A percentile compares a stretch with the other conserved stretches of the same genome.
phyloP scores from a whole-genome alignment of 2,113 vertebrate species.

The Emydura subglobosa region DNA sequence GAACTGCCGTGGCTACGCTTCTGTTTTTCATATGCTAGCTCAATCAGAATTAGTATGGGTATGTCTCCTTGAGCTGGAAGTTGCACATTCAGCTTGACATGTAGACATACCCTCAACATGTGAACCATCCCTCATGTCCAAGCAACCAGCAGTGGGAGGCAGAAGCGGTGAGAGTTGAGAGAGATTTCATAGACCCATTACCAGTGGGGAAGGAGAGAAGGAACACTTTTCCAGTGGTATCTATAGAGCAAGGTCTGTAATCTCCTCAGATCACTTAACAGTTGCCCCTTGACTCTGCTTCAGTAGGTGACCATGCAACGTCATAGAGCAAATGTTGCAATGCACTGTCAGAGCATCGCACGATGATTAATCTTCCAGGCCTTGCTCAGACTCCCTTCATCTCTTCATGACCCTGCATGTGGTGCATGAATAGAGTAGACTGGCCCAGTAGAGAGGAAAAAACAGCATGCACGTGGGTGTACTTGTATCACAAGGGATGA shows the following conservation, averaged over 20 bases:
- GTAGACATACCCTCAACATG: background rate
- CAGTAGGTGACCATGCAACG: background rate
- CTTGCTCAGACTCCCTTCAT: background rate
- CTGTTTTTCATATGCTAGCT: background rate
- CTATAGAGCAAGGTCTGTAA: background rate
- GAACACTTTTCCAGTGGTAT: background rate
- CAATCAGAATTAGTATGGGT: background rate
- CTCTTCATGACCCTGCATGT: background rate
- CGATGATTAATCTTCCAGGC: background rate
- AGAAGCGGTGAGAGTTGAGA: background rate
- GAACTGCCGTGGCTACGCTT: background rate
- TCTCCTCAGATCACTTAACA: background rate
- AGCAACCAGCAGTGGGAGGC: background rate
- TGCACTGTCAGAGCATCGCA: background rate
- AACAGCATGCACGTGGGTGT: background rate
- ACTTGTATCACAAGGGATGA: background rate
- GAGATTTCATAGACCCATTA: background rate
- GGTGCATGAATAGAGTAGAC: background rate
- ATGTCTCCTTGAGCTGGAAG: background rate
- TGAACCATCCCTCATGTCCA: background rate
- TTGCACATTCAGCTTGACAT: background rate
- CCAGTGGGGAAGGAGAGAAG: background rate
- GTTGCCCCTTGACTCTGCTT: background rate
- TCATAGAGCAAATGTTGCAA: background rate
- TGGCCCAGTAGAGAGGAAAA: background rate